Conservation (phyloP, 2,797 vertebrate species). For the Rhinichthys osculus region DNA sequence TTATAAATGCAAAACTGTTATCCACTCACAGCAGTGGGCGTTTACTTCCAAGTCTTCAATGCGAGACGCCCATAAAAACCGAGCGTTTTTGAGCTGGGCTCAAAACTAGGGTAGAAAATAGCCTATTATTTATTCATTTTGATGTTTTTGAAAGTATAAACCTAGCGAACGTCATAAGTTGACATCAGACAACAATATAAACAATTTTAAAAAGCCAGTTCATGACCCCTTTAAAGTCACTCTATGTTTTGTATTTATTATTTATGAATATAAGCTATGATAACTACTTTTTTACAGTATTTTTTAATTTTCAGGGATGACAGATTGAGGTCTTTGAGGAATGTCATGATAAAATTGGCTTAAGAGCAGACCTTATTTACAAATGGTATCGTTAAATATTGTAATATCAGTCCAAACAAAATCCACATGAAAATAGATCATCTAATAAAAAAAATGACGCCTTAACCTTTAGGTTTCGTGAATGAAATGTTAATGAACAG, state of each 20-base stretch:
- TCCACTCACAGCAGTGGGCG: too few species aligned
- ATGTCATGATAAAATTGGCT: not conserved
- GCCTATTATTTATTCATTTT: too few species aligned
- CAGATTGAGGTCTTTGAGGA: not conserved
- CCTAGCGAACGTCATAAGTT: too few species aligned
- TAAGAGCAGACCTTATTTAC: not conserved
- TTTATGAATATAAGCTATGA: not conserved
- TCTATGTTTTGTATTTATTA: not conserved
- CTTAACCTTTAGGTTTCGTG: too few species aligned
- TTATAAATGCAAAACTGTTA: too few species aligned
- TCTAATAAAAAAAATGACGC: not conserved
- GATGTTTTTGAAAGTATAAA: too few species aligned
- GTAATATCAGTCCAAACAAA: not conserved
- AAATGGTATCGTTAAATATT: not conserved
- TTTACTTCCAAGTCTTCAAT: too few species aligned
- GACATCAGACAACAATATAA: too few species aligned
- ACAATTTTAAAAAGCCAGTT: too few species aligned
- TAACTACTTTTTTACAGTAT: accelerated
- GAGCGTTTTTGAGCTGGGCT: too few species aligned
- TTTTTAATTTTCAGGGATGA: not conserved
- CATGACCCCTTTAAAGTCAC: not conserved
- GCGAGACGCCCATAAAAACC: too few species aligned
- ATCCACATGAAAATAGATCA: not conserved
- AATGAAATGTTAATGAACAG: not conserved
- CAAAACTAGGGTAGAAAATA: too few species aligned